These are phyloP conservation scores for Volucella inflata DNA, from an alignment of 2,888 invertebrate species.

Conservation along the genomic window DNA sequence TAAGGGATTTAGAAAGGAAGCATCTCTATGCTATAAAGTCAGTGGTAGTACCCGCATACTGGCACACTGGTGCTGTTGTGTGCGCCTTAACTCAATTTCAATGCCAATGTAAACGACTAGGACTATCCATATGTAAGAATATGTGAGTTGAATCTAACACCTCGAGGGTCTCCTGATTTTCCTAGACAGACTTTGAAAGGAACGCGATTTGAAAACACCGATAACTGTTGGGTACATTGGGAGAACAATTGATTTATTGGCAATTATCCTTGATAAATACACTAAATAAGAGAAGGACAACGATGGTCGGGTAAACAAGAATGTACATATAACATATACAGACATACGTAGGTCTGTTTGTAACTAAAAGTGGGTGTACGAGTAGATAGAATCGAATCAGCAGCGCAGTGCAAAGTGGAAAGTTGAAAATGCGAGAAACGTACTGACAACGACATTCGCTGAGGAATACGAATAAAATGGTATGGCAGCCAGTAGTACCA, in stretches of 20 bases:
- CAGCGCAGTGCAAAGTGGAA: conserved; percentile 28
- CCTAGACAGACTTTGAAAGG: conserved; percentile 58
- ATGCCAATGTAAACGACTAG: conserved; percentile 29
- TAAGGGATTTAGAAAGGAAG: conserved; percentile 57
- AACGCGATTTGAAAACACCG: conserved; percentile 71
- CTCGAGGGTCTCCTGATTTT: conserved; percentile 42
- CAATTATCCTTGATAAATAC: conserved; percentile 78
- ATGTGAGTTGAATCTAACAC: conserved; percentile 46
- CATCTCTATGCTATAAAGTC: not conserved
- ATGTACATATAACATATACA: too few relatives aligned
- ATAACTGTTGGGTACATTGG: conserved; percentile 56
- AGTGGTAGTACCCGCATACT: conserved; percentile 16
- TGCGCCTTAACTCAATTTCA: conserved; percentile 65
- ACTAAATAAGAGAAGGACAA: conserved; percentile 63
- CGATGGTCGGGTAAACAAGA: not conserved
- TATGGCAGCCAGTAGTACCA: conserved; percentile 6
- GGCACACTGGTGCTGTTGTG: conserved; percentile 18
- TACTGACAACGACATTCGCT: conserved; percentile 32
- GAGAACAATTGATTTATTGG: conserved; percentile 79
- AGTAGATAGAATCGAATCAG: conserved; percentile 24
- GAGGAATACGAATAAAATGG: conserved; percentile 65
- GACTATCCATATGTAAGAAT: not conserved
- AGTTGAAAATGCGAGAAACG: conserved; percentile 68
- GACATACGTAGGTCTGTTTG: not conserved
- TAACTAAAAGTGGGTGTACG: conserved; percentile 1